Conservation (phyloP, 2,797 vertebrate genomes). For the Phalloptychus januarius region DNA sequence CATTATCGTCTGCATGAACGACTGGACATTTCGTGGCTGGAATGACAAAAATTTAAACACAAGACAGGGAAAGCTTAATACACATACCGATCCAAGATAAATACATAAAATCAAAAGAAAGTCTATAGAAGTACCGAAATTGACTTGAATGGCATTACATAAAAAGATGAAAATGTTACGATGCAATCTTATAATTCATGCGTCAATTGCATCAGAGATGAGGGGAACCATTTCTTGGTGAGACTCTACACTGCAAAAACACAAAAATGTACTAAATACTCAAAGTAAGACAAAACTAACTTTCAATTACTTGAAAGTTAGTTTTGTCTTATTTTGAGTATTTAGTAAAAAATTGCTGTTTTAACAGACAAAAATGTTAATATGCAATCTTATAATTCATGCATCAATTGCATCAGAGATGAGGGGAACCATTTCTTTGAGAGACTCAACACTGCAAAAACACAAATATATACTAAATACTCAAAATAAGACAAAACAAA, state of each 20-base stretch:
- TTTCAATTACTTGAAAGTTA: too few relatives aligned
- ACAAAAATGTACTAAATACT: too few relatives aligned
- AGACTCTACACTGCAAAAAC: not conserved
- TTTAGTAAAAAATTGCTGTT: too few relatives aligned
- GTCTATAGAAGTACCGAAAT: not conserved
- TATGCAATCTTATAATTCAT: not conserved
- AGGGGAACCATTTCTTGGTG: not conserved
- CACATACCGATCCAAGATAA: not conserved
- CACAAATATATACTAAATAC: too few relatives aligned
- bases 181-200: not conserved
- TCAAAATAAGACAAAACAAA: too few relatives aligned
- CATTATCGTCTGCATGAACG: constrained; percentile 6
- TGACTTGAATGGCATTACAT: not conserved
- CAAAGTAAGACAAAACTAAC: too few relatives aligned
- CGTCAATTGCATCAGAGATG: not conserved
- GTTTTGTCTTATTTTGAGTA: too few relatives aligned
- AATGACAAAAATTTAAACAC: not conserved
- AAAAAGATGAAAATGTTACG: not conserved
- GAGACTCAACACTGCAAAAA: not conserved
- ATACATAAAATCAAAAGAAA: not conserved
- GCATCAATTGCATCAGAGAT: not conserved
- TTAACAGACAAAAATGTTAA: not conserved
- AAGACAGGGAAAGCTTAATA: not conserved
- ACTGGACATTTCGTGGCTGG: constrained; percentile 64
- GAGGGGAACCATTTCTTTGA: not conserved